Percentiles rank a stretch among this genome's conserved stretches.
phyloP scores from a whole-genome alignment of 2,888 invertebrate genomes.

The Pteria penguin region DNA sequence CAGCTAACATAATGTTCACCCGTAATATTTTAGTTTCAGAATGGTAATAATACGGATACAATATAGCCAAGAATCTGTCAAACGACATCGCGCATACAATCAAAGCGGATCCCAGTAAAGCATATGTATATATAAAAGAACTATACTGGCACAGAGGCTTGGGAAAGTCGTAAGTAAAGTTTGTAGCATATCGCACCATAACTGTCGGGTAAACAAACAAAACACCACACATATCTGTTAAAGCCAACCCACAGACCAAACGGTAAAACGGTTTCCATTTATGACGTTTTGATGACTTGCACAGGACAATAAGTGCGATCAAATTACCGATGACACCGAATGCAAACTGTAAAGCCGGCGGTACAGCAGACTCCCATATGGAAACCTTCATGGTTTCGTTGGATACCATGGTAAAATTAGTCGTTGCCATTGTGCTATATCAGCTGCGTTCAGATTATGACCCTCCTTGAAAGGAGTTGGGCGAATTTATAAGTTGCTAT shows the following conservation, averaged over 20 bases:
- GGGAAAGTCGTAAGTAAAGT: slow-evolving; percentile 14
- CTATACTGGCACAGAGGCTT: slow-evolving; percentile 30
- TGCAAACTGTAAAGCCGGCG: slow-evolving; percentile 3
- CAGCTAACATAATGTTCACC: slow-evolving; percentile 5
- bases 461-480: too few relatives aligned
- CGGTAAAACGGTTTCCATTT: slow-evolving; percentile 43
- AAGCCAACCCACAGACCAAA: slow-evolving; percentile 19
- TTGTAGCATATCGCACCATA: slow-evolving; percentile 25
- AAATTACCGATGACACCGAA: slow-evolving; percentile 35
- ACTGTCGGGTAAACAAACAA: slow-evolving; percentile 22
- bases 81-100: slow-evolving; percentile 34
- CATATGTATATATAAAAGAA: slow-evolving; percentile 34
- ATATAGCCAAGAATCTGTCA: slow-evolving; percentile 35
- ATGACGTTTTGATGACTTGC: slow-evolving; percentile 23
- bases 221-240: slow-evolving; percentile 29
- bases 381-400: not conserved
- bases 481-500: too few relatives aligned
- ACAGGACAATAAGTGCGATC: slow-evolving; percentile 29
- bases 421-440: too few relatives aligned
- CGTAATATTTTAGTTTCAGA: slow-evolving; percentile 6
- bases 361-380: slow-evolving; percentile 9
- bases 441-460: too few relatives aligned
- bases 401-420: too few relatives aligned
- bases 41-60: slow-evolving; percentile 29
- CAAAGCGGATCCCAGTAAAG: slow-evolving; percentile 18